These are phyloP conservation scores for Papilio polyxenes DNA, from an alignment of 1,140 invertebrate genomes.

Conservation along the genomic window DNA sequence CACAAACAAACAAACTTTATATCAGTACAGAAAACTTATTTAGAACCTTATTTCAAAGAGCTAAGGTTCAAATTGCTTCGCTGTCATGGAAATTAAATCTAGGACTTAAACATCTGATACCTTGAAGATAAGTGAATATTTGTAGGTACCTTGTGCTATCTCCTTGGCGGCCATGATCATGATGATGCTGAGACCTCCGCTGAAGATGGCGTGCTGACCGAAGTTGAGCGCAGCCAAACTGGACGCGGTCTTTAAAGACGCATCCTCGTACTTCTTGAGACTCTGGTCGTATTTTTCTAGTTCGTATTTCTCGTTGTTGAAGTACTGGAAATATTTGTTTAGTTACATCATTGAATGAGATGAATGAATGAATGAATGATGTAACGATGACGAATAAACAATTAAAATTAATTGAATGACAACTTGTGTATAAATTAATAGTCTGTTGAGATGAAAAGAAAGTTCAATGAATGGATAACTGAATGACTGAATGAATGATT, in stretches of 20 bases:
- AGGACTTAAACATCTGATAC: conserved; percentile 7
- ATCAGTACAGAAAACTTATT: background rate
- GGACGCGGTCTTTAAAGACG: conserved; percentile 96
- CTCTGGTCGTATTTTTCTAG: conserved; percentile 93
- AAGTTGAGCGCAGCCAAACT: conserved; percentile 98
- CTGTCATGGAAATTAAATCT: background rate
- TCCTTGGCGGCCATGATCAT: conserved; percentile 96
- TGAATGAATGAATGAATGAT: background rate
- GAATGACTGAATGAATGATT: background rate
- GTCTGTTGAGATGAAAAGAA: no score
- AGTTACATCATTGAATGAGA: background rate
- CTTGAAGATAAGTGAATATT: background rate
- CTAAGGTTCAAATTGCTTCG: background rate
- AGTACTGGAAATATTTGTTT: conserved; percentile 86
- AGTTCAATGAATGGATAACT: background rate
- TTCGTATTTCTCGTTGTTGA: conserved; percentile 99
- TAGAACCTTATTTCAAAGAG: background rate
- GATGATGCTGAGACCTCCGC: conserved; percentile 92
- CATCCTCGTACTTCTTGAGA: conserved; percentile 92
- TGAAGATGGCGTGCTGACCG: conserved; percentile 99
- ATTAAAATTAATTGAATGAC: no score
- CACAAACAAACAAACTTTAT: conserved; percentile 40
- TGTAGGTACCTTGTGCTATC: conserved; percentile 89
- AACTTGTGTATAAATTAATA: no score
- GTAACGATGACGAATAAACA: background rate